phyloP scores from a whole-genome alignment of 2,888 invertebrate species.

The Sminthurides aquaticus region DNA sequence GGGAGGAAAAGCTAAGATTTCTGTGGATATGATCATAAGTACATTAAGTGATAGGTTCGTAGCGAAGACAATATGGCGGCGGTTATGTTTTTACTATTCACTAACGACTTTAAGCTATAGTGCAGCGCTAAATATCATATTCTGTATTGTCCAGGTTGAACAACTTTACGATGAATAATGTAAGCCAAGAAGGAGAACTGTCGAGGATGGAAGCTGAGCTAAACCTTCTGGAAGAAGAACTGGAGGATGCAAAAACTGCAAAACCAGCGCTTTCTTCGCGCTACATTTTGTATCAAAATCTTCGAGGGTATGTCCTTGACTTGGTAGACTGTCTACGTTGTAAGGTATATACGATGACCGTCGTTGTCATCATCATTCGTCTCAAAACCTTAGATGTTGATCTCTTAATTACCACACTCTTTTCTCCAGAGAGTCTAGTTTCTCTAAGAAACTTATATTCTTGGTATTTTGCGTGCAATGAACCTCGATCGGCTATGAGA shows the following conservation, averaged over 20 bases:
- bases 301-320: constrained; percentile 89
- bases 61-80: no score
- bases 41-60: constrained; percentile 6
- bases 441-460: not conserved
- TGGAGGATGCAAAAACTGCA: constrained; percentile 51
- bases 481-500: not conserved
- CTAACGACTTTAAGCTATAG: not conserved
- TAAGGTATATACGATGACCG: constrained; percentile 61
- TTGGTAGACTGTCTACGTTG: constrained; percentile 95
- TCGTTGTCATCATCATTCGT: constrained; percentile 37
- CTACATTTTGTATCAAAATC: constrained; percentile 90
- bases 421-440: not conserved
- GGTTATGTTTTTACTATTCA: no score
- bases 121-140: not conserved
- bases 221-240: constrained; percentile 50
- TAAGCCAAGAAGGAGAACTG: constrained; percentile 36
- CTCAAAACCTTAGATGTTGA: constrained; percentile 16
- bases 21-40: not conserved
- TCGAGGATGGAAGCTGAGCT: constrained; percentile 35
- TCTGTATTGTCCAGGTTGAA: constrained; percentile 30
- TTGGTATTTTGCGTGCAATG: not conserved
- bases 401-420: not conserved
- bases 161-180: constrained; percentile 36
- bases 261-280: constrained; percentile 66
- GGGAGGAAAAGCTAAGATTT: constrained; percentile 5